These are phyloP conservation scores for Drosophila prolongata DNA, from an alignment of 2,888 invertebrate genomes.

Conservation along the genomic window DNA sequence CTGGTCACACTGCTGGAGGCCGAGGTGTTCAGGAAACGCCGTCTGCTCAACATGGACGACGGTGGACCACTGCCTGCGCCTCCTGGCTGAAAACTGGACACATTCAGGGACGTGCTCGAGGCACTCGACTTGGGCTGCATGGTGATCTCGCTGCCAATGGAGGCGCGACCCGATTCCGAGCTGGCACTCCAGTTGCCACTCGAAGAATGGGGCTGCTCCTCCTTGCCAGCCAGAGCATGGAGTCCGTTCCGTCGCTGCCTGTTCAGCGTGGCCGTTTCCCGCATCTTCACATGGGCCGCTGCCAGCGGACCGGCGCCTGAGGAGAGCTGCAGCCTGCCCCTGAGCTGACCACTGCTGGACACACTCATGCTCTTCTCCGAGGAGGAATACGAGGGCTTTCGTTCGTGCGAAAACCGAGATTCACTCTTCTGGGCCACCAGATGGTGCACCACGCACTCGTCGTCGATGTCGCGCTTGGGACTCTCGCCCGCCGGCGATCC, in stretches of 20 bases:
- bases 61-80: constrained; percentile 86
- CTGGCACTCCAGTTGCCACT: constrained; percentile 98
- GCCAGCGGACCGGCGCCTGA: constrained; percentile 51
- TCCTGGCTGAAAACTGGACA: constrained; percentile 84
- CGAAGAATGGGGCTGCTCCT: constrained; percentile 94
- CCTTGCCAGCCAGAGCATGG: constrained; percentile 85
- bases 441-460: constrained; percentile 87
- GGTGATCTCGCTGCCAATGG: constrained; percentile 93
- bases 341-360: constrained; percentile 84
- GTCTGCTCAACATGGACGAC: constrained; percentile 89
- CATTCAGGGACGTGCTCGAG: constrained; percentile 89
- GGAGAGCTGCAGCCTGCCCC: constrained; percentile 74
- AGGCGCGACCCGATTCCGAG: constrained; percentile 94
- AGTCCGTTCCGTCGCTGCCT: constrained; percentile 88
- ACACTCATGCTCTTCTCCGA: constrained; percentile 89
- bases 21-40: constrained; percentile 89
- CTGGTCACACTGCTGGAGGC: constrained; percentile 93
- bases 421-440: constrained; percentile 87
- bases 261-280: constrained; percentile 90
- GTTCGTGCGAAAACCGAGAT: constrained; percentile 89
- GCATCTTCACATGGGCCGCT: constrained; percentile 88
- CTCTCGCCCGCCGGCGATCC: constrained; percentile 21
- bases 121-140: constrained; percentile 89
- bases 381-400: constrained; percentile 92
- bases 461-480: constrained; percentile 85